These are phyloP conservation scores for Norana najaformis DNA, from an alignment of 2,888 invertebrate genomes.

Conservation along the genomic window DNA sequence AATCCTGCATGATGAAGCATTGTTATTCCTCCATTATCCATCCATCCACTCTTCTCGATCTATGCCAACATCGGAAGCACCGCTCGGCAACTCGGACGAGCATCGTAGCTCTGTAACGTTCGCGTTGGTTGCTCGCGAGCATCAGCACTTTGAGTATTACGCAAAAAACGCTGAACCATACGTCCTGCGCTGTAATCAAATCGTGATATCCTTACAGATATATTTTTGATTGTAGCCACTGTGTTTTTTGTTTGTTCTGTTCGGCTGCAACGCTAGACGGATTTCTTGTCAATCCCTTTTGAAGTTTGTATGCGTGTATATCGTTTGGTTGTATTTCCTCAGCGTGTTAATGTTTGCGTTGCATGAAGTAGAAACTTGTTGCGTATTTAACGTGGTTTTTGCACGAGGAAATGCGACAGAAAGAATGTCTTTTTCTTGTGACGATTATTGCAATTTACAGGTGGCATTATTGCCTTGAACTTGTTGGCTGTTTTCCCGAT, in stretches of 20 bases:
- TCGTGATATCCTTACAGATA: constrained; percentile 5
- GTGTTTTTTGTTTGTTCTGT: neutral
- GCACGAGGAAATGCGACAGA: neutral
- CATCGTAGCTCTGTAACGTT: neutral
- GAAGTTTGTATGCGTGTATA: too few species aligned
- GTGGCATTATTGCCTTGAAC: neutral
- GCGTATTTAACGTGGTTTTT: neutral
- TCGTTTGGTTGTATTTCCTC: neutral
- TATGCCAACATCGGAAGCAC: neutral
- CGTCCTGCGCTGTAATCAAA: constrained; percentile 1
- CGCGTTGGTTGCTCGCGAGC: neutral
- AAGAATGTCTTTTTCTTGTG: neutral
- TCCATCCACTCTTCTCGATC: neutral
- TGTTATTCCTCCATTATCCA: neutral
- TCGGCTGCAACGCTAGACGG: neutral
- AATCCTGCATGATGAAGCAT: neutral
- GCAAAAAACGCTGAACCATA: neutral
- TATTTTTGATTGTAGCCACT: neutral
- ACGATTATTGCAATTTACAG: neutral
- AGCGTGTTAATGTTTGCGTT: neutral
- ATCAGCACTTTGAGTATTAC: neutral
- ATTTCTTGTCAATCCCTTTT: neutral
- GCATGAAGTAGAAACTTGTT: neutral
- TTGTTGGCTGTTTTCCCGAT: neutral
- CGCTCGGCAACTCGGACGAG: neutral